Base-by-base conservation (phyloP, 2,113 vertebrate genomes). In the Heterocephalus glaber region DNA sequence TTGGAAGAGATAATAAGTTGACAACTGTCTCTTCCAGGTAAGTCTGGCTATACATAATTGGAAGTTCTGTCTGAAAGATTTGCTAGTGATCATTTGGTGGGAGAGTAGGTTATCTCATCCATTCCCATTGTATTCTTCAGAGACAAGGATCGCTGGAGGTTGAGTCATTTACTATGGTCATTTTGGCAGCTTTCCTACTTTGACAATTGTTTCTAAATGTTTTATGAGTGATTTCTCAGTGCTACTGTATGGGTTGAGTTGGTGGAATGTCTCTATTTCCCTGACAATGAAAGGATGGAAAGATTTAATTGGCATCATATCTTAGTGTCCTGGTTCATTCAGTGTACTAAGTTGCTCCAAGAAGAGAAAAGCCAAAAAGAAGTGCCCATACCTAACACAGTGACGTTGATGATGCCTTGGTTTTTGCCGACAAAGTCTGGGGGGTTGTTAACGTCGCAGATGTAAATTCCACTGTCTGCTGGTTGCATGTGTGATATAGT, bases 371-470 rank as follows among this genome's bases (percentile, higher is more conserved):
- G 16, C 8, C 54, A 95, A 66, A 94, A 85, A 77, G 63, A 82
- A 80, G 41, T 86, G 20, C 38, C 44, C 97, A 94, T 98, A 99
- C 99, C 99, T 84, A 99, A 97, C 68, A 99, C 99, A 0, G n/a
- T 98, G 93, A 99, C 98, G 1, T 95, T 82, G 54, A 99, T 38
- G 2, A 92, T 98, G 88, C 97, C 99, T 90, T 99, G 98, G 35
- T 98, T 98, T 54, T 90, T 85, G 70, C 98, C 98, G 0, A 9
- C 14, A 4, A 98, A 90, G 22, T 98, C 98, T 4, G 98, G 98
- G 0, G 98, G 97, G 95, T 99, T 99, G 96, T 98, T 98, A 86
- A 99, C 98, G 74, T 99, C 98, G 28, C 99, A 99, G 26, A 82
- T 98, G 92, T 99, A 99, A 87, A 97, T 28, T 1, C 99, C 99